Evolutionary conservation across 2,113 vertebrate genomes (phyloP).

Genomic region (Microcebus tavaratra): DNA sequence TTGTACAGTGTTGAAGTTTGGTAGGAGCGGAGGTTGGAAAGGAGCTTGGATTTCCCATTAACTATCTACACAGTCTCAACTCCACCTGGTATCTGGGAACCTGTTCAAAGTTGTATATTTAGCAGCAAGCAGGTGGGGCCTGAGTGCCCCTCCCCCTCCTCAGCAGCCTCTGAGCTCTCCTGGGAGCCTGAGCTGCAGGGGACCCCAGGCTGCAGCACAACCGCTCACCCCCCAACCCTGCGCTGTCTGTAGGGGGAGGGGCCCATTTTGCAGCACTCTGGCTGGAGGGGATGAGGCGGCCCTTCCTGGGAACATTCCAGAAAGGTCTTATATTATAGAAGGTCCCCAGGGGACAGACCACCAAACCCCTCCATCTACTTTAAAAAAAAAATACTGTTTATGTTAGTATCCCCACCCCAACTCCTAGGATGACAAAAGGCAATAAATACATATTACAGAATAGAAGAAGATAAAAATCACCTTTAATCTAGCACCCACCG

Average conservation of each 20-base stretch:
- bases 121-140: not conserved
- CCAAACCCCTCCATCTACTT: not conserved
- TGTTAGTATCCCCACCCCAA: not conserved
- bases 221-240: too few species aligned
- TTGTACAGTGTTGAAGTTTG: not conserved
- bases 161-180: not conserved
- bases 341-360: not conserved
- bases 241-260: too few species aligned
- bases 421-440: not conserved
- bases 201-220: too few species aligned
- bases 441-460: not conserved
- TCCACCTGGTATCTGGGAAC: not conserved
- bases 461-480: constrained; percentile 1
- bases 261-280: not conserved
- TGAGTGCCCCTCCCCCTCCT: too few species aligned
- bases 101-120: not conserved
- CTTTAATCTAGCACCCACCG: not conserved
- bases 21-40: not conserved
- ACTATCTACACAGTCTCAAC: too few species aligned
- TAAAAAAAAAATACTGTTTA: not conserved
- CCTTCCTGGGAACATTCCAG: not conserved
- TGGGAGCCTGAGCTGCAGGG: not conserved
- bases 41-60: not conserved
- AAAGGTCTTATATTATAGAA: not conserved
- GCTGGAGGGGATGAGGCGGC: not conserved